A percentile compares a stretch with the other conserved stretches of the same genome.
Conservation (phyloP, 2,113 vertebrate species). For the human (Homo sapiens) region GRCh38 chr3:161698001-161698500, state of each 20-base stretch:
- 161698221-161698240: not conserved
- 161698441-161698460: not conserved
- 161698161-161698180: not conserved
- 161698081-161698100: not conserved
- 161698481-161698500: not conserved
- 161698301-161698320: not conserved
- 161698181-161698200: not conserved
- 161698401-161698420: not conserved
- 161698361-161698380: not conserved
- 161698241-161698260: not conserved
- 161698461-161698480: not conserved
- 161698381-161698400: not conserved
- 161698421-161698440: not conserved
- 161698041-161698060: not conserved
- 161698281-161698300: not conserved
- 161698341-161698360: not conserved
- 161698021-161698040: not conserved
- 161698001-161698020: not conserved
- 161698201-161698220: not conserved
- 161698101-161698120: not conserved
- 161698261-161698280: not conserved
- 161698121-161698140: not conserved
- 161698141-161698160: not conserved
- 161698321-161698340: not conserved
- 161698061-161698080: not conserved